phyloP scores from a whole-genome alignment of 1,140 invertebrate genomes.

The Lordiphosa collinella region DNA sequence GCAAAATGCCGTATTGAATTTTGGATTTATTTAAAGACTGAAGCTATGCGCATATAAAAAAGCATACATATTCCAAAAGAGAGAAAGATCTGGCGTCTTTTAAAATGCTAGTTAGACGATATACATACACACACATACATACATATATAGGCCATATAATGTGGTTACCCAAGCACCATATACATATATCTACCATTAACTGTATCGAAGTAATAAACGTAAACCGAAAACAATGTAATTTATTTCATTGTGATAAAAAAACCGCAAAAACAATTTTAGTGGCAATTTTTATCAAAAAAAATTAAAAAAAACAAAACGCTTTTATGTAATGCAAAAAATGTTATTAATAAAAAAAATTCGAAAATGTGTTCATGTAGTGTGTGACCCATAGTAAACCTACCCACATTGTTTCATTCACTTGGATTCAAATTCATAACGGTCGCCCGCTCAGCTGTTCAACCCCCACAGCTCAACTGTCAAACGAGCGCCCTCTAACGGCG shows the following conservation, averaged over 20 bases:
- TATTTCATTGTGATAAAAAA: constrained; percentile 70
- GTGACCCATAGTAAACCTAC: constrained; percentile 19
- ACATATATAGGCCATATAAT: constrained; percentile 38
- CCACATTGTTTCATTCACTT: too few species aligned
- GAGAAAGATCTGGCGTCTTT: constrained; percentile 42
- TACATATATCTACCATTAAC: constrained; percentile 41
- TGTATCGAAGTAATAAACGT: constrained; percentile 15
- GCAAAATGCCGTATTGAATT: constrained; percentile 45
- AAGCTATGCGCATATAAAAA: constrained; percentile 49
- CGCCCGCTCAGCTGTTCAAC: constrained; percentile 41
- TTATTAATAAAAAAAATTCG: constrained; percentile 56
- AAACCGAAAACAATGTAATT: constrained; percentile 57
- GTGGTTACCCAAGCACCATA: constrained; percentile 34
- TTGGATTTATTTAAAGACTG: constrained; percentile 69
- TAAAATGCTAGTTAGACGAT: constrained; percentile 47
- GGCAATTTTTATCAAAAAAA: constrained; percentile 44
- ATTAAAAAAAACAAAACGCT: constrained; percentile 46
- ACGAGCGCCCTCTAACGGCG: constrained; percentile 36
- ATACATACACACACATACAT: constrained; percentile 23
- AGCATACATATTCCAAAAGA: constrained; percentile 34
- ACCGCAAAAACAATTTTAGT: constrained; percentile 55
- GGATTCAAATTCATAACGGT: too few species aligned
- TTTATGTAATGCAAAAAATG: constrained; percentile 65
- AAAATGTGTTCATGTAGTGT: constrained; percentile 60
- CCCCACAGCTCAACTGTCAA: constrained; percentile 29